Percentiles rank a stretch among this genome's conserved stretches.
Conservation (phyloP, 2,797 vertebrate species). For the Salmo trutta region DNA sequence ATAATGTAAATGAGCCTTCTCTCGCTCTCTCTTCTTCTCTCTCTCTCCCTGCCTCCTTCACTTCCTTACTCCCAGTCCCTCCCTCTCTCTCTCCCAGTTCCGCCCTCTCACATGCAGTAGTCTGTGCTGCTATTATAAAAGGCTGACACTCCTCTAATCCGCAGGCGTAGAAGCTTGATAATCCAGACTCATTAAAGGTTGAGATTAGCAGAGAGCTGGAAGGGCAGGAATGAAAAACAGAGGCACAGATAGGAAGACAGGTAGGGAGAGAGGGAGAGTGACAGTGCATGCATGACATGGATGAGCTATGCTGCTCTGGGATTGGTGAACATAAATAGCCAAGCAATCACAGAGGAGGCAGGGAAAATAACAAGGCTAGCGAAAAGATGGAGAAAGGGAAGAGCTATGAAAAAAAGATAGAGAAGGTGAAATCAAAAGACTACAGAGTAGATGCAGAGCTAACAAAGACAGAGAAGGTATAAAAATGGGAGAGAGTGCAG, state of each 20-base stretch:
- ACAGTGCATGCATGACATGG: slow-evolving; percentile 50
- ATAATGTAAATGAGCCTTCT: slow-evolving; percentile 15
- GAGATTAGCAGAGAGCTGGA: slow-evolving; percentile 64
- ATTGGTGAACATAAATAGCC: slow-evolving; percentile 80
- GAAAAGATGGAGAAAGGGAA: slow-evolving; percentile 64
- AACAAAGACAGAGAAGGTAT: slow-evolving; percentile 42
- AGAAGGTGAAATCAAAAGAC: slow-evolving; percentile 62
- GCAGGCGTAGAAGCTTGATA: slow-evolving; percentile 52
- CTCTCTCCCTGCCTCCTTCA: slow-evolving; percentile 17
- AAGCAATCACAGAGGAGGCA: slow-evolving; percentile 70
- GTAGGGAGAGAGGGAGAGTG: slow-evolving; percentile 31
- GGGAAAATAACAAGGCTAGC: slow-evolving; percentile 65
- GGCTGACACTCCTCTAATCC: slow-evolving; percentile 65
- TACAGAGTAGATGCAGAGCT: slow-evolving; percentile 50
- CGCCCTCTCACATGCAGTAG: background rate
- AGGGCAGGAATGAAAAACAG: slow-evolving; percentile 43
- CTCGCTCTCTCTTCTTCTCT: background rate
- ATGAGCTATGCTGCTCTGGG: slow-evolving; percentile 35
- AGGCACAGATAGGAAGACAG: slow-evolving; percentile 37
- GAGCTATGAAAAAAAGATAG: slow-evolving; percentile 68
- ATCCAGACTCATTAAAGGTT: slow-evolving; percentile 67
- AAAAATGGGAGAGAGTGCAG: slow-evolving; percentile 30
- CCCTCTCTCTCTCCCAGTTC: background rate
- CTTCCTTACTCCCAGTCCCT: background rate
- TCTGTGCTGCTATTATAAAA: background rate